These are phyloP conservation scores for Geophilus truncorum DNA, from an alignment of 2,888 invertebrate genomes.

Conservation along the genomic window DNA sequence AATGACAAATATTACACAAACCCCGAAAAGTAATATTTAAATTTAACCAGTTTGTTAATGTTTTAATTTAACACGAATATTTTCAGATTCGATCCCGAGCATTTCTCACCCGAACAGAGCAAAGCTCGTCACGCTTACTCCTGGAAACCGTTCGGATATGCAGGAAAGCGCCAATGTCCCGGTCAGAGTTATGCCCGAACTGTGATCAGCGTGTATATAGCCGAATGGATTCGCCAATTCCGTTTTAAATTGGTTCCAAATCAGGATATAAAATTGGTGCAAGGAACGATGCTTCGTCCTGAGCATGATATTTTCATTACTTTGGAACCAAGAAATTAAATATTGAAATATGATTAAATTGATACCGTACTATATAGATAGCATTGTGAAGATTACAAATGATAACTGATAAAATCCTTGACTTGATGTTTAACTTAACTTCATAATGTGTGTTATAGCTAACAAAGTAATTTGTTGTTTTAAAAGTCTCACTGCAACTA, in stretches of 20 bases:
- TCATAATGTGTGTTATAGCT: too few species aligned
- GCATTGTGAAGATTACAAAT: too few species aligned
- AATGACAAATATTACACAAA: neutral
- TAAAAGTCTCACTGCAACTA: too few species aligned
- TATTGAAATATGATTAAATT: too few species aligned
- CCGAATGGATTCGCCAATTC: neutral
- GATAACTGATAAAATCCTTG: too few species aligned
- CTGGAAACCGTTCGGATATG: neutral
- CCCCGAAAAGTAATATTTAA: neutral
- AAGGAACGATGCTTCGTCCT: neutral
- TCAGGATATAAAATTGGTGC: neutral
- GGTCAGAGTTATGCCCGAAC: neutral
- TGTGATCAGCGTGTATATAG: neutral
- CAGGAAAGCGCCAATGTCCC: conserved; percentile 3
- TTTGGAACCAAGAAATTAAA: neutral
- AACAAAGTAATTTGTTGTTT: too few species aligned
- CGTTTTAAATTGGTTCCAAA: neutral
- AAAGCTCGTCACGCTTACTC: neutral
- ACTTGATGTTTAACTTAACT: too few species aligned
- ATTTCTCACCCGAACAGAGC: neutral
- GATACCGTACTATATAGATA: too few species aligned
- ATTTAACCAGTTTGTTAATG: neutral
- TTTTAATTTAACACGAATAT: too few species aligned
- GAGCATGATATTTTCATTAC: neutral
- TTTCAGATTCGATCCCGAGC: conserved; percentile 1